These are phyloP conservation scores for Platanista minor DNA, from an alignment of 2,113 vertebrate genomes.

Conservation along the genomic window DNA sequence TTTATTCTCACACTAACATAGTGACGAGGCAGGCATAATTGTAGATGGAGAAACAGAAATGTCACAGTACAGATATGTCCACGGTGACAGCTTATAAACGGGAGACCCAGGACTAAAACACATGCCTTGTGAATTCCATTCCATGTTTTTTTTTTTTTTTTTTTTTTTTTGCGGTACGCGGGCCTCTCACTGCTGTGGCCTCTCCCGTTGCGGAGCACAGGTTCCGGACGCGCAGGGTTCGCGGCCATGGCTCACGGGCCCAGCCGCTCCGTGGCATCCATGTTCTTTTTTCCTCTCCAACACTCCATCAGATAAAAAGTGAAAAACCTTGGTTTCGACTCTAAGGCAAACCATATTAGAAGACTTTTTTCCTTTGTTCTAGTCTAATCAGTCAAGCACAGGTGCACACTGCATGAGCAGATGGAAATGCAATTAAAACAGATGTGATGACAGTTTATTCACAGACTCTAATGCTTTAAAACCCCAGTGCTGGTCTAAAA, in stretches of 20 bases:
- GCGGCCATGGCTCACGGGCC: too few relatives aligned
- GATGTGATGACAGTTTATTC: slow-evolving; percentile 29
- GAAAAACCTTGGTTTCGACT: neutral
- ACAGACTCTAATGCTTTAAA: neutral
- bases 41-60: neutral
- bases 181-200: too few relatives aligned
- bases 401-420: slow-evolving; percentile 7
- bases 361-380: neutral
- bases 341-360: neutral
- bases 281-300: neutral
- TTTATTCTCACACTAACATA: neutral
- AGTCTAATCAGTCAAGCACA: neutral
- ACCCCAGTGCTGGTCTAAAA: neutral
- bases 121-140: neutral
- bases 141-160: neutral
- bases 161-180: too few relatives aligned
- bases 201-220: too few relatives aligned
- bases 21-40: neutral
- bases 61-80: neutral
- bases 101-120: neutral
- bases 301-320: neutral
- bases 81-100: neutral
- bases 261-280: too few relatives aligned
- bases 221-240: too few relatives aligned
- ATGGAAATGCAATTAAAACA: slow-evolving; percentile 47